phyloP scores from a whole-genome alignment of 2,888 invertebrate genomes.

The Brenthis ino region DNA sequence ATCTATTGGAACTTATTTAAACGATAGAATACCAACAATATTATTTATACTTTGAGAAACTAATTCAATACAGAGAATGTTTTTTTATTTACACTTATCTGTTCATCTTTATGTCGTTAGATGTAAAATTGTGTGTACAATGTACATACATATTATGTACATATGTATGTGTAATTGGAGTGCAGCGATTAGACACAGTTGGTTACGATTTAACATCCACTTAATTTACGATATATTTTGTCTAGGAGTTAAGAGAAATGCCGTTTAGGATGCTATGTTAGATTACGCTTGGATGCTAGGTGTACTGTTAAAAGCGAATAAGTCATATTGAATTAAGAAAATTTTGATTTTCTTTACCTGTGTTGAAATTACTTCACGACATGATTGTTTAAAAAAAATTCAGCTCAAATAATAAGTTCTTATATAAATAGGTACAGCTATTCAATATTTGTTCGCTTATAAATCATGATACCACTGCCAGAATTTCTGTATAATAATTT shows the following conservation, averaged over 20 bases:
- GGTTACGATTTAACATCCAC: constrained; percentile 28
- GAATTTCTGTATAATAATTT: no score
- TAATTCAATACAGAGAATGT: not conserved
- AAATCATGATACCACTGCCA: no score
- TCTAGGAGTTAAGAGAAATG: constrained; percentile 10
- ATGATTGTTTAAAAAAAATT: no score
- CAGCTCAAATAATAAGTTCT: no score
- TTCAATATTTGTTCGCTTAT: no score
- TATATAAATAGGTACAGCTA: no score
- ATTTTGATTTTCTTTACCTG: no score
- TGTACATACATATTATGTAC: not conserved
- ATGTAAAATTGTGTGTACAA: constrained; percentile 17
- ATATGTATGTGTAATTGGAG: constrained; percentile 23
- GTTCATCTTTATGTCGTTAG: constrained; percentile 30
- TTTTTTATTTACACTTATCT: constrained; percentile 22
- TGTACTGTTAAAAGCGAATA: not conserved
- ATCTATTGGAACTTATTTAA: constrained; percentile 15
- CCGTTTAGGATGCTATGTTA: constrained; percentile 10
- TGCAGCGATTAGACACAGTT: constrained; percentile 30
- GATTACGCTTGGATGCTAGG: not conserved
- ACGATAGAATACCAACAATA: not conserved
- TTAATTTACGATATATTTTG: constrained; percentile 29
- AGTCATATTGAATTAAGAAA: no score
- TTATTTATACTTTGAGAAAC: not conserved
- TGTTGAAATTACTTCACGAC: no score